phyloP scores from a whole-genome alignment of 2,113 vertebrate species.

The Narcine bancroftii region DNA sequence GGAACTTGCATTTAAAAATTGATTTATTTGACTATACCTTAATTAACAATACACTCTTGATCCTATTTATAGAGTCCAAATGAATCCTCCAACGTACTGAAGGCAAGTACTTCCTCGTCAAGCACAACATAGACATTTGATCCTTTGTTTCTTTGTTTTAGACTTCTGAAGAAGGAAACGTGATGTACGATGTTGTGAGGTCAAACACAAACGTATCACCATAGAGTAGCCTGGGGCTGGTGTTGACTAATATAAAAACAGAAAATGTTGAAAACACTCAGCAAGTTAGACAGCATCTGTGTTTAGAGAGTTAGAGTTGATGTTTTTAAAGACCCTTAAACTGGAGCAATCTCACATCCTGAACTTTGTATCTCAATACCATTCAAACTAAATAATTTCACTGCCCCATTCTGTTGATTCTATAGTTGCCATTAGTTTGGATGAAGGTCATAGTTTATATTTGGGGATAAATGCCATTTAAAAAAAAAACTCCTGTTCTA shows the following conservation, averaged over 20 bases:
- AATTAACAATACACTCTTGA: background rate
- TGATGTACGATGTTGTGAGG: conserved; percentile 42
- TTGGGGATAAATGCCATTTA: background rate
- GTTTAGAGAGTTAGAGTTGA: no score
- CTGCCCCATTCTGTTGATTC: background rate
- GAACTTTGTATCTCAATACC: background rate
- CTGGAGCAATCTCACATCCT: background rate
- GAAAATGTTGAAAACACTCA: no score
- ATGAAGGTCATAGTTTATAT: background rate
- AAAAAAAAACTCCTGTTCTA: background rate
- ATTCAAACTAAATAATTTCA: background rate
- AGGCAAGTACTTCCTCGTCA: background rate
- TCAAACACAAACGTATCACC: background rate
- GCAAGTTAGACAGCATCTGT: no score
- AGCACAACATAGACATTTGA: conserved; percentile 31
- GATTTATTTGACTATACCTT: background rate
- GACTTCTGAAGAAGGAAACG: conserved; percentile 47
- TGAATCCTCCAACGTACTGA: no score
- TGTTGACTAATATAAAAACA: background rate
- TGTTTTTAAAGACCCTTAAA: no score
- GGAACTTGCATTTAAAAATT: background rate
- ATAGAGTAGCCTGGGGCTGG: background rate
- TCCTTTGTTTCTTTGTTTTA: conserved; percentile 46
- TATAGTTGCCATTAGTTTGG: background rate
- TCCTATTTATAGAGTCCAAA: background rate